Evolutionary conservation across 2,113 vertebrate species (phyloP).

Genomic region (Nymphicus hollandicus): DNA sequence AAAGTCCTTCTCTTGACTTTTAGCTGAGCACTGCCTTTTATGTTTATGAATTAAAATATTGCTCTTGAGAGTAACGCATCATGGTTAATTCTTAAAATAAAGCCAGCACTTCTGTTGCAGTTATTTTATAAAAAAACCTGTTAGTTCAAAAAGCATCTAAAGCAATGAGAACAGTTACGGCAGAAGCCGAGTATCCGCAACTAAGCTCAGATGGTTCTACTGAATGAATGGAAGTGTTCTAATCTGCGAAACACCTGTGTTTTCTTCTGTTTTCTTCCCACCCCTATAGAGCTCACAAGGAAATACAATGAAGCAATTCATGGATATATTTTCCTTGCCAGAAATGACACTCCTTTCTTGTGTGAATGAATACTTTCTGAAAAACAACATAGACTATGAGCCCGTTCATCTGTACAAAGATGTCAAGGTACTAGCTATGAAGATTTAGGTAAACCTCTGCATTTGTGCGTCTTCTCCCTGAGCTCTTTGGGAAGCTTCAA

Average conservation of each 20-base stretch:
- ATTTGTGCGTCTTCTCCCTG: background rate
- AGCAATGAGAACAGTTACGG: background rate
- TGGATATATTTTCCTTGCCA: conserved; percentile 98
- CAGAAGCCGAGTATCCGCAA: background rate
- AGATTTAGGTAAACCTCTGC: background rate
- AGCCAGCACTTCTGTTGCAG: background rate
- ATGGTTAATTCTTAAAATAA: background rate
- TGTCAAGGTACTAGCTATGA: conserved; percentile 86
- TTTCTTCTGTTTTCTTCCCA: background rate
- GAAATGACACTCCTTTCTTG: conserved; percentile 96
- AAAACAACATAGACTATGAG: conserved; percentile 96
- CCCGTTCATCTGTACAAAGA: conserved; percentile 98
- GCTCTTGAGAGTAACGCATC: background rate
- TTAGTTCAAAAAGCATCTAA: background rate
- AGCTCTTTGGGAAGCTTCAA: background rate
- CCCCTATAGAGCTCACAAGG: conserved; percentile 88
- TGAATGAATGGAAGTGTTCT: background rate
- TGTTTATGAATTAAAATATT: background rate
- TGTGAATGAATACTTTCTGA: conserved; percentile 96
- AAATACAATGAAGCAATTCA: conserved; percentile 97
- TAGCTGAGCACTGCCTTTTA: background rate
- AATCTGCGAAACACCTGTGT: background rate
- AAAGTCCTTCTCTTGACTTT: background rate
- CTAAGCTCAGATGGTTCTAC: background rate
- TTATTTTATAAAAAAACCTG: background rate